These are phyloP conservation scores for Monopterus albus DNA, from an alignment of 2,113 vertebrate genomes.

Conservation along the genomic window DNA sequence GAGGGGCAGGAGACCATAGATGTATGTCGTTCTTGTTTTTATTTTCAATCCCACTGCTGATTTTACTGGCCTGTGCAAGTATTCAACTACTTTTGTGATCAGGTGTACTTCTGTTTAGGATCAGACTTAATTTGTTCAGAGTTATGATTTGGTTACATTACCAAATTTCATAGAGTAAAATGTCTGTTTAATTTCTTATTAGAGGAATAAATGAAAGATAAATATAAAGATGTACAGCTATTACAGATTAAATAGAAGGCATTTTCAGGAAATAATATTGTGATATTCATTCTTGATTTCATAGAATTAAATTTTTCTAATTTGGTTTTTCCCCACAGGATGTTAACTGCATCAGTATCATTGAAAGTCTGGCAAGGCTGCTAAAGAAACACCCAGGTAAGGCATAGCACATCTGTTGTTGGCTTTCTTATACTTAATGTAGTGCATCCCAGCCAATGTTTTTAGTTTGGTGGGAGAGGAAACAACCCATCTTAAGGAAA, in stretches of 20 bases:
- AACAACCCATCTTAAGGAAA: neutral
- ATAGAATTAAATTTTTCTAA: neutral
- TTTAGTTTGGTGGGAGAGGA: neutral
- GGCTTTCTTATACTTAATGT: too few species aligned
- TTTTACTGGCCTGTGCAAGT: neutral
- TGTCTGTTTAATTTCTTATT: too few species aligned
- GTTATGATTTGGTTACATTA: too few species aligned
- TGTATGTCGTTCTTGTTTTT: conserved; percentile 66
- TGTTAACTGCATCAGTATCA: conserved; percentile 88
- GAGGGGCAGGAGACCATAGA: conserved; percentile 89
- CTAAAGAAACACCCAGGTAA: conserved; percentile 92
- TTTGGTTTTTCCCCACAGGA: conserved; percentile 72
- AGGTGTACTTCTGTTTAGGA: neutral
- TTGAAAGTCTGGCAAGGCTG: conserved; percentile 90
- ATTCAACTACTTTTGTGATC: neutral
- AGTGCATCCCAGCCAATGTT: too few species aligned
- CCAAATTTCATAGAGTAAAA: too few species aligned
- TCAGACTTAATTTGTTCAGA: too few species aligned
- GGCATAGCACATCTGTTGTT: neutral
- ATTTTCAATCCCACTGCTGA: neutral
- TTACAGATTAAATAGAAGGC: too few species aligned
- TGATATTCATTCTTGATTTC: neutral
- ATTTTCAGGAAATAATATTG: too few species aligned
- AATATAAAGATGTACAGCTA: too few species aligned
- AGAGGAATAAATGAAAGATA: too few species aligned